Evolutionary conservation across 2,888 invertebrate genomes (phyloP), one percentile per base, ranked within the genome.

Genomic region (Galerucella nymphaeae): DNA sequence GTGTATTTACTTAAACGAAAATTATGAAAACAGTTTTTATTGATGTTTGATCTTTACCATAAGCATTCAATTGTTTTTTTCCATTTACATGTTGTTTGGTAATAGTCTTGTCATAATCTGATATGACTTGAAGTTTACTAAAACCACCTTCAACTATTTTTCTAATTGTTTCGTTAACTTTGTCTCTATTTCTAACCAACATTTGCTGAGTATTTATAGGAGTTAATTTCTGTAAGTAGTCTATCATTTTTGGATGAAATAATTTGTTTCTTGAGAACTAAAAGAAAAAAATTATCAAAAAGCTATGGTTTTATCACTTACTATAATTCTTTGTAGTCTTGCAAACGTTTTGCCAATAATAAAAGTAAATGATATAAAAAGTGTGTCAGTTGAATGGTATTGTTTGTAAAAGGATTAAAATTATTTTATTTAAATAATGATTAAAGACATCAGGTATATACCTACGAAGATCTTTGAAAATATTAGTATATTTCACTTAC

Each of bases 61-160:
- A 96, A 85, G 95, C 96, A 58, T 94, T 93, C 2, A 92, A 87
- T 20, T 94, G 93, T 42, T 87, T 85, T 75, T 88, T 88, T 0
- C 95, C 96, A 85, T 91, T 88, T 74, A 93, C 89, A 77, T 93
- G 91, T 80, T 94, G 94, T 80, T 93, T 93, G 0, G 96, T 96
- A 62, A 97, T 87, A 1, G 97, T 97, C 80, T 91, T 90, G 85
- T 97, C 97, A 85, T 96, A 97, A 85, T 97, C 97, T 0, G 95
- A 93, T 0, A 97, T 94, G 41, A 96, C 88, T 89, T 96, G 91
- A 73, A 96, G 85, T 75, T 91, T 91, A 14, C 88, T 87, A 23
- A 89, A 84, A 6, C 92, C 92, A 61, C 88, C 91, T 62, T 81
- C 77, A 0, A 90, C 83, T 55, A 93, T 87, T 76, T 88, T 87